Percentiles rank a stretch among this genome's conserved stretches.
These are phyloP conservation scores for Antheraea yamamai DNA, from an alignment of 2,888 invertebrate genomes.

Conservation along the genomic window DNA sequence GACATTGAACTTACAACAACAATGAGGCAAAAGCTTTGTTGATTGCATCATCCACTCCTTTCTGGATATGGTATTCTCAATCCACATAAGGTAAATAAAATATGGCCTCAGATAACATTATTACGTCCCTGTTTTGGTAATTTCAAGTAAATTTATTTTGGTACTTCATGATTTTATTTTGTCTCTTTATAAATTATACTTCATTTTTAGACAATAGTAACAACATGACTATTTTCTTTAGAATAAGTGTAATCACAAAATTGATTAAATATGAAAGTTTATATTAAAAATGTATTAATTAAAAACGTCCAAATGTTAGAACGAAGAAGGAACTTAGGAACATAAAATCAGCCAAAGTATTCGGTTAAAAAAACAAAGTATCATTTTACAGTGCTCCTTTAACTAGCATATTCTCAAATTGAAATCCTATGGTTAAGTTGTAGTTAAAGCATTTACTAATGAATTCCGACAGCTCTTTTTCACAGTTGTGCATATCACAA, in stretches of 20 bases:
- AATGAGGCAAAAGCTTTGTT: constrained; percentile 58
- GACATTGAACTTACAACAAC: constrained; percentile 43
- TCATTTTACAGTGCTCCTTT: too few relatives aligned
- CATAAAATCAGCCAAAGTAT: too few relatives aligned
- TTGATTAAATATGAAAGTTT: neutral
- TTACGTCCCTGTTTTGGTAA: neutral
- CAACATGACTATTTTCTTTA: neutral
- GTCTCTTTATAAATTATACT: neutral
- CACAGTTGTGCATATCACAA: too few relatives aligned
- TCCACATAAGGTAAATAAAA: constrained; percentile 11
- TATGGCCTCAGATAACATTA: constrained; percentile 2
- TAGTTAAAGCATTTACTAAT: too few relatives aligned
- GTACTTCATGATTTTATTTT: neutral
- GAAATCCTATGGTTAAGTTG: too few relatives aligned
- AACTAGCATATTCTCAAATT: too few relatives aligned
- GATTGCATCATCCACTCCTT: constrained; percentile 54
- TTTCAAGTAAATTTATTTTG: neutral
- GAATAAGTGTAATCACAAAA: neutral
- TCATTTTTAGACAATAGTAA: neutral
- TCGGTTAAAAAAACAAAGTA: too few relatives aligned
- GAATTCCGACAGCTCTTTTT: too few relatives aligned
- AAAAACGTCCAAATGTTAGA: too few relatives aligned
- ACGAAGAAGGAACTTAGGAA: too few relatives aligned
- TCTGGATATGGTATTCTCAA: constrained; percentile 17
- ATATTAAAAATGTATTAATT: neutral